These are phyloP conservation scores for Nerophis ophidion DNA, from an alignment of 2,113 vertebrate species.

Conservation along the genomic window DNA sequence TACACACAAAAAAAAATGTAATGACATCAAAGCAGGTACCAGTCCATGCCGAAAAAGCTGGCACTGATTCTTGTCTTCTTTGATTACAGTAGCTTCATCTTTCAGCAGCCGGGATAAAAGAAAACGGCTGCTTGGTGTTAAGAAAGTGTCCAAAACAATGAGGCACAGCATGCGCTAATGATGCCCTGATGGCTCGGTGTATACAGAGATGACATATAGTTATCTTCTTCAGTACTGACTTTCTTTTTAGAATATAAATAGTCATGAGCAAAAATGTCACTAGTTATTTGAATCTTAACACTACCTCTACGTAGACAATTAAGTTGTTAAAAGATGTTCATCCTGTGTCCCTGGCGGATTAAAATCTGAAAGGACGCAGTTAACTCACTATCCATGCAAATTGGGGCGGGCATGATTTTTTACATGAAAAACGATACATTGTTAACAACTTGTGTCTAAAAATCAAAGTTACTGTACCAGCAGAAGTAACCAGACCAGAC, in stretches of 20 bases:
- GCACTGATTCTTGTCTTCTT: conserved; percentile 60
- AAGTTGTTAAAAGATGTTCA: neutral
- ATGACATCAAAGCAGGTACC: conserved; percentile 67
- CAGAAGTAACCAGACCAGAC: too few species aligned
- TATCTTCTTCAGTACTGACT: neutral
- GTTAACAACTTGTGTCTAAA: too few species aligned
- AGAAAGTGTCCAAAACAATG: conserved; percentile 55
- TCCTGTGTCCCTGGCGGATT: too few species aligned
- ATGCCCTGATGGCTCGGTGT: conserved; percentile 27
- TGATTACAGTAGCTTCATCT: conserved; percentile 60
- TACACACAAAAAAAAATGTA: conserved; percentile 41
- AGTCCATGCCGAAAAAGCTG: conserved; percentile 55
- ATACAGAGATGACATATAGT: conserved; percentile 7
- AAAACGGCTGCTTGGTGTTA: conserved; percentile 51
- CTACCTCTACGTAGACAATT: neutral
- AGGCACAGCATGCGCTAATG: conserved; percentile 29
- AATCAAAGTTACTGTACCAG: too few species aligned
- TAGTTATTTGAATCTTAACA: conserved; percentile 1
- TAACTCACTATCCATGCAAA: too few species aligned
- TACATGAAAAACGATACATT: too few species aligned
- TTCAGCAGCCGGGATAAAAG: conserved; percentile 48
- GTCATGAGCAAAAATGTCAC: conserved; percentile 3
- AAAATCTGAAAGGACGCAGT: too few species aligned
- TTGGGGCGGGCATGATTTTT: too few species aligned
- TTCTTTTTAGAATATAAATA: conserved; percentile 2